Percentiles rank a stretch among this genome's conserved stretches.
Conservation (phyloP, 2,888 invertebrate genomes). For the Euzetes globulus region DNA sequence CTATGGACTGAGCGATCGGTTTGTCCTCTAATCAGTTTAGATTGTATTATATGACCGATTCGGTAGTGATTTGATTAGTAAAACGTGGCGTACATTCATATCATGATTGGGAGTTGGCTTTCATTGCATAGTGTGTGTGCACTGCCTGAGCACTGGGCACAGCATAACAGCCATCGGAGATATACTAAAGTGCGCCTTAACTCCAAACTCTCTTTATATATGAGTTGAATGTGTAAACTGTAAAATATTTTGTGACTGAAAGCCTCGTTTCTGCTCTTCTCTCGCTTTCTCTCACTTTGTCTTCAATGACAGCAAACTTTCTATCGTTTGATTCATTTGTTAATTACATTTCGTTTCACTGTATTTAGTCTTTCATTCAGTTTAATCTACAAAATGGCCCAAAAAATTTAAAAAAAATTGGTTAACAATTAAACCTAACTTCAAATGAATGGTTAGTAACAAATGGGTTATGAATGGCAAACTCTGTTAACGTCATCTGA, state of each 20-base stretch:
- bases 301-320: neutral
- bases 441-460: conserved; percentile 15
- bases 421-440: neutral
- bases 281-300: neutral
- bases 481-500: neutral
- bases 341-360: neutral
- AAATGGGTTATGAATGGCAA: neutral
- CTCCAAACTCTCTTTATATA: neutral
- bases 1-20: neutral
- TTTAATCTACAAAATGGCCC: neutral
- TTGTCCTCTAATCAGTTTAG: neutral
- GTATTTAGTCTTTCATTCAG: neutral
- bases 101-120: conserved; percentile 10
- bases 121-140: neutral
- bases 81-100: conserved; percentile 11
- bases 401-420: neutral
- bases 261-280: neutral
- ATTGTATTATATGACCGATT: too few species aligned
- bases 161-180: neutral
- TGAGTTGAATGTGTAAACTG: neutral
- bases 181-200: conserved; percentile 13
- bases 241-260: neutral
- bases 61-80: neutral
- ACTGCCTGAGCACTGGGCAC: neutral
- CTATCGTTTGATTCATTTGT: neutral